Conservation (phyloP, 2,888 invertebrate species). For the Campoletis raptor region DNA sequence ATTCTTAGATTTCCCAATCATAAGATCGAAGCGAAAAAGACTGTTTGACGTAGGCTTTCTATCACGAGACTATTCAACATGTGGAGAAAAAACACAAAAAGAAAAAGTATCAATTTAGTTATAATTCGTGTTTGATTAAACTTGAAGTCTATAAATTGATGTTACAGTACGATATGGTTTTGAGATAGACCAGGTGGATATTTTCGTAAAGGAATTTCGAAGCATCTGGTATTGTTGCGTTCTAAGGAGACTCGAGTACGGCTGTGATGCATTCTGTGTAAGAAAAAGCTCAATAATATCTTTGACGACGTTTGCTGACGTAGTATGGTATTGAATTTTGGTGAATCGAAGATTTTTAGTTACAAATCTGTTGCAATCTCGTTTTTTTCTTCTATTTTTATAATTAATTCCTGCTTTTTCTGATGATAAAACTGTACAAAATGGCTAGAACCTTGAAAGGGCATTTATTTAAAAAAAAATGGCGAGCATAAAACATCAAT, state of each 20-base stretch:
- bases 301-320: not conserved
- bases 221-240: conserved; percentile 56
- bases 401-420: no score
- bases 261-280: not conserved
- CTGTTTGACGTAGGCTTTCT: conserved; percentile 8
- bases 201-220: conserved; percentile 60
- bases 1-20: conserved; percentile 11
- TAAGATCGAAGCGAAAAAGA: conserved; percentile 20
- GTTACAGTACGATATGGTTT: not conserved
- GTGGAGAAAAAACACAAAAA: not conserved
- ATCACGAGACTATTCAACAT: conserved; percentile 8
- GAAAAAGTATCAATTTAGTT: not conserved
- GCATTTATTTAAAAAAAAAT: no score
- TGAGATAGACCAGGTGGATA: conserved; percentile 25
- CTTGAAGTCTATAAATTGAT: not conserved
- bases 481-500: no score
- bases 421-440: no score
- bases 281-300: not conserved
- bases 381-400: not conserved
- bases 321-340: not conserved
- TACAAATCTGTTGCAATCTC: not conserved
- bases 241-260: not conserved
- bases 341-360: not conserved
- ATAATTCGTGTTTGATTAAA: not conserved
- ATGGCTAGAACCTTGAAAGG: no score